A percentile compares a stretch with the other conserved stretches of the same genome.
Conservation (phyloP, 1,140 invertebrate genomes). For the Atopsyche davidsoni region DNA sequence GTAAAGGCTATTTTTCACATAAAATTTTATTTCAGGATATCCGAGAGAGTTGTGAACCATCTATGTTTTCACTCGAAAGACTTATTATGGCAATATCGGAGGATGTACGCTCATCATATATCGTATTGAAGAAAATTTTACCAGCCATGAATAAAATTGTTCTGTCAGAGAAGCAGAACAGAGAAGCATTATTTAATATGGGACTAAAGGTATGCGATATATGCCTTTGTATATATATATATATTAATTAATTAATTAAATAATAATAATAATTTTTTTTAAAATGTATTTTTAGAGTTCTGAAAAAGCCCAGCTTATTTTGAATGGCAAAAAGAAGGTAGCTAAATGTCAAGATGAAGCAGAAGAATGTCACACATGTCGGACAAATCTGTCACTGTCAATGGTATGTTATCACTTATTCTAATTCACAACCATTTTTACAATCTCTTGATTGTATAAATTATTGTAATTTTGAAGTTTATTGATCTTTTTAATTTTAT, state of each 20-base stretch:
- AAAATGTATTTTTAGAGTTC: slow-evolving; percentile 10
- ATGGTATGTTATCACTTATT: too few relatives aligned
- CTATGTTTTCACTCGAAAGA: slow-evolving; percentile 85
- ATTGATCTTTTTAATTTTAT: too few relatives aligned
- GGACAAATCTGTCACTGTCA: slow-evolving; percentile 17
- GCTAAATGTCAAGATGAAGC: slow-evolving; percentile 24
- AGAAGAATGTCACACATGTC: slow-evolving; percentile 22
- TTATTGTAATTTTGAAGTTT: too few relatives aligned
- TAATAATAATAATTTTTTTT: neutral
- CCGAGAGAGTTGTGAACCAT: slow-evolving; percentile 78
- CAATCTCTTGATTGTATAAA: too few relatives aligned
- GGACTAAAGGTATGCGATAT: slow-evolving; percentile 34
- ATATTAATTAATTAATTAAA: neutral
- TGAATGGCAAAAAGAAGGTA: slow-evolving; percentile 18
- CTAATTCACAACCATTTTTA: too few relatives aligned
- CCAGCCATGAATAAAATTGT: slow-evolving; percentile 38
- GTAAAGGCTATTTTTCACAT: slow-evolving; percentile 31
- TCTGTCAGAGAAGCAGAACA: slow-evolving; percentile 41
- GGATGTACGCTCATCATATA: slow-evolving; percentile 59
- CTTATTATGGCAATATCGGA: slow-evolving; percentile 72
- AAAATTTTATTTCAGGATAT: slow-evolving; percentile 57
- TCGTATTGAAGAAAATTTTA: slow-evolving; percentile 58
- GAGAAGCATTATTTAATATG: slow-evolving; percentile 39
- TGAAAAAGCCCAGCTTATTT: slow-evolving; percentile 16
- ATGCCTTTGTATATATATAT: neutral